Evolutionary conservation across 2,113 vertebrate species (phyloP), one percentile per base, ranked within the genome.

Genomic region (Mungos mungo): DNA sequence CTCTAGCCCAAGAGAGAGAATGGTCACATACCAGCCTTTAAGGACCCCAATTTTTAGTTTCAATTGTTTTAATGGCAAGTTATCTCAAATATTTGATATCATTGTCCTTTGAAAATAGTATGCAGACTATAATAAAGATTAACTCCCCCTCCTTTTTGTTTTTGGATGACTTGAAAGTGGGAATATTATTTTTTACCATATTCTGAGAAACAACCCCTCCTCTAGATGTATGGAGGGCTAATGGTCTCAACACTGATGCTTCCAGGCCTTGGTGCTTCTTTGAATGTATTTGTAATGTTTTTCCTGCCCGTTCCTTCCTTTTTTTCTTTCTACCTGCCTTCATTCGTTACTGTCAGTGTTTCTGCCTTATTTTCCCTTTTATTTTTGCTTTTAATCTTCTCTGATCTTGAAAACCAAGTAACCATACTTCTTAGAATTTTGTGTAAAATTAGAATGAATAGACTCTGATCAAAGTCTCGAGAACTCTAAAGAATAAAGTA

Each of bases 371-470:
- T 12, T 45, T 38, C 45, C 11, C 11, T 16, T n/a, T 15, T 18
- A 21, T 60, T 35, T 95, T 71, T 23, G 45, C n/a, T 74, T 89
- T n/a, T 81, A 25, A 11, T 47, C n/a, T 81, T 35, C 29, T 71
- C 50, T 66, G 7, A 3, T 57, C 31, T 85, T 66, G 41, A 87
- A 96, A 90, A 71, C 18, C 33, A 83, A 52, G 50, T 41, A 60
- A 82, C 41, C 41, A 18, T 89, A 25, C 16, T 86, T 93, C 60
- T 71, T 86, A 72, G 66, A 82, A 66, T n/a, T 38, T 2, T 90
- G 25, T 35, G 23, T 66, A 57, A 15, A 93, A 95, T 86, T 52
- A 93, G 71, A 93, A 96, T 77, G 88, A 72, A 85, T 35, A 57
- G 29, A 57, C 31, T 89, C 21, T 95, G 80, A 69, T 60, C 21